Evolutionary conservation across 2,888 invertebrate species (phyloP).

Genomic region (Pollenia labialis): DNA sequence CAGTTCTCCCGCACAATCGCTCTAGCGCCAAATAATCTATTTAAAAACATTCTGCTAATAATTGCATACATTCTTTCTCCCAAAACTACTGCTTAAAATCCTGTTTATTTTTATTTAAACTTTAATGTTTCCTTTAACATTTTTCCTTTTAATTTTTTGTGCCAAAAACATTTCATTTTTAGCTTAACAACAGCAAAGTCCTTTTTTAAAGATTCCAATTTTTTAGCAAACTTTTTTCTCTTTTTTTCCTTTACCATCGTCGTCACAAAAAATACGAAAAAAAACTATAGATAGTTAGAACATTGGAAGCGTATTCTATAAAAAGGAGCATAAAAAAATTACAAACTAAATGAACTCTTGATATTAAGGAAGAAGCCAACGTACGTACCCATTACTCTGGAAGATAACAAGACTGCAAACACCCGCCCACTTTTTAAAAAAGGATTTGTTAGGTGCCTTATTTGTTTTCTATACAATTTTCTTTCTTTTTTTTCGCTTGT

Average conservation of each 20-base stretch:
- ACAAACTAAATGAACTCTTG: slow-evolving; percentile 70
- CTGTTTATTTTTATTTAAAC: neutral
- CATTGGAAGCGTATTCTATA: slow-evolving; percentile 25
- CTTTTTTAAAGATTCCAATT: slow-evolving; percentile 60
- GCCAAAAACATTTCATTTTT: slow-evolving; percentile 48
- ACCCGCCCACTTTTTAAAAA: slow-evolving; percentile 47
- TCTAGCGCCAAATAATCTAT: too few relatives aligned
- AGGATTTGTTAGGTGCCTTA: slow-evolving; percentile 13
- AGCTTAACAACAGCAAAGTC: slow-evolving; percentile 56
- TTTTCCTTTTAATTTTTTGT: neutral
- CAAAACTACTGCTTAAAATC: too few relatives aligned
- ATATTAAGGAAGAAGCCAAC: slow-evolving; percentile 52
- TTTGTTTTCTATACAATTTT: slow-evolving; percentile 45
- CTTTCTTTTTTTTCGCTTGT: slow-evolving; percentile 37
- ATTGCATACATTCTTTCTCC: too few relatives aligned
- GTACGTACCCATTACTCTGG: slow-evolving; percentile 51
- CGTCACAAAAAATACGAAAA: slow-evolving; percentile 6
- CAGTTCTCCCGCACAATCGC: too few relatives aligned
- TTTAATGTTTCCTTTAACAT: neutral
- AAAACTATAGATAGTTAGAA: slow-evolving; percentile 39
- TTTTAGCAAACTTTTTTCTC: slow-evolving; percentile 21
- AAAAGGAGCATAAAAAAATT: slow-evolving; percentile 37
- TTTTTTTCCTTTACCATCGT: slow-evolving; percentile 44
- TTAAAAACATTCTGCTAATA: too few relatives aligned
- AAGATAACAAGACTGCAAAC: slow-evolving; percentile 25